Percentiles rank a stretch among this genome's conserved stretches.
Conservation (phyloP, 2,797 vertebrate species). For the Siniperca scherzeri region DNA sequence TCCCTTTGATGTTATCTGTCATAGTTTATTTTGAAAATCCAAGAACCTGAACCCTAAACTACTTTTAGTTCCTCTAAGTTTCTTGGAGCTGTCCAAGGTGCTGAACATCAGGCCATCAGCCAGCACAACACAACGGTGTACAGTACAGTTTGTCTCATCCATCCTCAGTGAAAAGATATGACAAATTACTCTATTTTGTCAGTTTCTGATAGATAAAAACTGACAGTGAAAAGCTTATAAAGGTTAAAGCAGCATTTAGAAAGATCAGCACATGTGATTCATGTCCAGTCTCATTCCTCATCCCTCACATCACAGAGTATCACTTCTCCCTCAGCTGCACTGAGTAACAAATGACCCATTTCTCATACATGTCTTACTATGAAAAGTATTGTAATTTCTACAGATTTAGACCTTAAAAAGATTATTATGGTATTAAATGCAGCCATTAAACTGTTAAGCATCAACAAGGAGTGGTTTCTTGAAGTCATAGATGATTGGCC, state of each 20-base stretch:
- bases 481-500: conserved; percentile 52
- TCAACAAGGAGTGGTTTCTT: conserved; percentile 31
- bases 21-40: conserved; percentile 34
- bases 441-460: conserved; percentile 11
- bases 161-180: conserved; percentile 17
- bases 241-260: conserved; percentile 73
- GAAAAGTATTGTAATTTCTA: background rate
- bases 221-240: conserved; percentile 60
- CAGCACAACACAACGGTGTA: background rate
- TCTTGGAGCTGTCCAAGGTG: conserved; percentile 42
- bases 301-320: conserved; percentile 59
- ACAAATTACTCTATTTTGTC: conserved; percentile 43
- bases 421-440: conserved; percentile 14
- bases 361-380: conserved; percentile 25
- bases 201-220: conserved; percentile 56
- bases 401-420: conserved; percentile 10
- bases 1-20: conserved; percentile 19
- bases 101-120: conserved; percentile 38
- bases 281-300: conserved; percentile 64
- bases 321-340: conserved; percentile 53
- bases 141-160: conserved; percentile 25
- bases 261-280: conserved; percentile 72
- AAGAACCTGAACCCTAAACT: background rate
- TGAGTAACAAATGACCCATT: conserved; percentile 58
- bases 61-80: conserved; percentile 8